Evolutionary conservation across 2,113 vertebrate species (phyloP).

Genomic region (Argyrosomus japonicus): DNA sequence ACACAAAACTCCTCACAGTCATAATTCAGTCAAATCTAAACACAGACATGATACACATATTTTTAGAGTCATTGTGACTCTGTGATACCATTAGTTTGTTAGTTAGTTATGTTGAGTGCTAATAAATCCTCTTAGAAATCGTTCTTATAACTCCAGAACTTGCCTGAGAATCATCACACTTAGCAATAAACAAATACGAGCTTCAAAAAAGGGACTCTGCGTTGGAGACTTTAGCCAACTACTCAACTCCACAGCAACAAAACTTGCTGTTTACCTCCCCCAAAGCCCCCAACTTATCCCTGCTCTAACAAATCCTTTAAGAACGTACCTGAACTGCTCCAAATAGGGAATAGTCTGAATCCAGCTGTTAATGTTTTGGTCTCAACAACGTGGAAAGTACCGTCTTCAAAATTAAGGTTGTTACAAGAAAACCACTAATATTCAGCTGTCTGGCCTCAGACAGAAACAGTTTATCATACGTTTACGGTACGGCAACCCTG

Average conservation of each 20-base stretch:
- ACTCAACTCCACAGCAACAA: background rate
- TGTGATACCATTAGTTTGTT: background rate
- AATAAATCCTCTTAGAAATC: background rate
- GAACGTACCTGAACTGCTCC: background rate
- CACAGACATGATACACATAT: background rate
- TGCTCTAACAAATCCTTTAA: background rate
- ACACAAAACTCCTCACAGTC: background rate
- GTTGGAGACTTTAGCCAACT: too few relatives aligned
- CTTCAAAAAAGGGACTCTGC: too few relatives aligned
- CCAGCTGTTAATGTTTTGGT: background rate
- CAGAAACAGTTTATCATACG: constrained; percentile 11
- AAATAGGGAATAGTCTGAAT: background rate
- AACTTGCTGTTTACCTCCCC: background rate
- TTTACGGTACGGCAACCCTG: background rate
- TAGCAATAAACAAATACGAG: background rate
- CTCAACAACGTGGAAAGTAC: background rate
- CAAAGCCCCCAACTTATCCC: background rate
- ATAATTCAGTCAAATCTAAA: background rate
- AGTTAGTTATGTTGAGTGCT: too few relatives aligned
- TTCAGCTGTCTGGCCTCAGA: background rate
- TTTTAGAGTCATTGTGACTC: background rate
- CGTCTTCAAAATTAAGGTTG: background rate
- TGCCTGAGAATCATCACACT: background rate
- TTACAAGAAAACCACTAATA: background rate
- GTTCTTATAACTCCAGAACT: too few relatives aligned